phyloP scores from a whole-genome alignment of 2,888 invertebrate species.

The Charanyca ferruginea region DNA sequence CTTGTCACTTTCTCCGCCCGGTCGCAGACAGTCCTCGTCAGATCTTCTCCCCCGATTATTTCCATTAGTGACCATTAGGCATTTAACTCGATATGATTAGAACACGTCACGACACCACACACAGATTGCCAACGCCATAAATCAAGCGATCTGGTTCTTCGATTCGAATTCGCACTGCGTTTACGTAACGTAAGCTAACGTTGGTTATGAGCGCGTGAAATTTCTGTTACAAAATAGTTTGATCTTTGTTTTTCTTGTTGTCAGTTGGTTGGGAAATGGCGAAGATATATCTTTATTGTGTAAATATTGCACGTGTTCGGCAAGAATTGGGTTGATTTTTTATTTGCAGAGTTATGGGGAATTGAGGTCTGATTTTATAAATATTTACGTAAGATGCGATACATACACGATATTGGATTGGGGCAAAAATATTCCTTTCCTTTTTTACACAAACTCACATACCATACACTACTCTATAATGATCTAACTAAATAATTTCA shows the following conservation, averaged over 20 bases:
- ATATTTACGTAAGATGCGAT: constrained; percentile 12
- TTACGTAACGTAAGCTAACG: constrained; percentile 73
- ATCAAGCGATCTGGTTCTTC: constrained; percentile 79
- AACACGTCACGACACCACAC: constrained; percentile 82
- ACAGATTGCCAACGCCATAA: constrained; percentile 81
- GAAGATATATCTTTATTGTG: constrained; percentile 51
- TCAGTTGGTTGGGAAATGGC: constrained; percentile 49
- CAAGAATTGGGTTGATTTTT: constrained; percentile 26
- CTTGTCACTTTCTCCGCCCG: constrained; percentile 85
- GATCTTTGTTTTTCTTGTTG: constrained; percentile 67
- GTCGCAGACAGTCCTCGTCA: constrained; percentile 81
- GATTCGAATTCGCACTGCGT: constrained; percentile 72
- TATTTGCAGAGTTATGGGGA: constrained; percentile 19
- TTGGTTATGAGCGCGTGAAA: constrained; percentile 69
- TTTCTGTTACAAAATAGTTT: constrained; percentile 67
- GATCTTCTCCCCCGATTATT: constrained; percentile 87
- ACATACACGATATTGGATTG: not conserved
- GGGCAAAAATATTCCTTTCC: too few species aligned
- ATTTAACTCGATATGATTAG: constrained; percentile 89
- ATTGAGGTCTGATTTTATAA: constrained; percentile 18
- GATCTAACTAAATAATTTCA: too few species aligned
- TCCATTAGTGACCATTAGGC: constrained; percentile 90
- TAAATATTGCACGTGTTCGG: constrained; percentile 46
- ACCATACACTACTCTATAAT: not conserved
- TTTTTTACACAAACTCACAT: too few species aligned